These are phyloP conservation scores for Tricholauxania praeusta DNA, from an alignment of 2,888 invertebrate genomes.

Conservation along the genomic window DNA sequence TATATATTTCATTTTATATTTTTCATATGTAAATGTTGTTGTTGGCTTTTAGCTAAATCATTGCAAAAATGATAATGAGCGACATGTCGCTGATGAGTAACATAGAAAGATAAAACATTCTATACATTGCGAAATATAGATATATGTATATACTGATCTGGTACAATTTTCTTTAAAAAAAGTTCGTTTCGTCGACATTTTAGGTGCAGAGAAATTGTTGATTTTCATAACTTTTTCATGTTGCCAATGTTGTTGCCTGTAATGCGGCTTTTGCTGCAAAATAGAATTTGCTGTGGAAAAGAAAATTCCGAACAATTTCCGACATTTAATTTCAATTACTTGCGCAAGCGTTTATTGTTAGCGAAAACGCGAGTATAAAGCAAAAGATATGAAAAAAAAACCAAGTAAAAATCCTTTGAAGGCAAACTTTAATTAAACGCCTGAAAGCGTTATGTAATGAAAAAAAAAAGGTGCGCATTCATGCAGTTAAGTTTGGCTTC, in stretches of 20 bases:
- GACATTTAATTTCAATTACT: slow-evolving; percentile 27
- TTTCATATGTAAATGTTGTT: slow-evolving; percentile 22
- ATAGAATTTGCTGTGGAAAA: not conserved
- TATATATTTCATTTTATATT: not conserved
- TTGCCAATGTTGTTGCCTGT: not conserved
- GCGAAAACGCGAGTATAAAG: too few relatives aligned
- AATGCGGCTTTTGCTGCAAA: not conserved
- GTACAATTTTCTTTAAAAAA: not conserved
- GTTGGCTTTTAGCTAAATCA: slow-evolving; percentile 14
- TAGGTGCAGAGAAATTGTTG: not conserved
- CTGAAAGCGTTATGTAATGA: slow-evolving; percentile 29
- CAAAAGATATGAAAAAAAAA: not conserved
- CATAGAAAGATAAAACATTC: too few relatives aligned
- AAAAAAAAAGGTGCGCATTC: not conserved
- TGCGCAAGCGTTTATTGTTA: not conserved
- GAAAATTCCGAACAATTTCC: slow-evolving; percentile 6
- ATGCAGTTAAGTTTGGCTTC: too few relatives aligned
- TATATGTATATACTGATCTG: not conserved
- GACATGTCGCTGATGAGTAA: too few relatives aligned
- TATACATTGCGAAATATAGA: not conserved
- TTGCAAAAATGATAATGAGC: not conserved
- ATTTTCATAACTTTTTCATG: not conserved
- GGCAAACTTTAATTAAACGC: slow-evolving; percentile 9
- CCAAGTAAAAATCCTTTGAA: slow-evolving; percentile 2
- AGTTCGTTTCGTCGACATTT: not conserved